Evolutionary conservation across 2,113 vertebrate genomes (phyloP).

Genomic region (Cacatua alba): DNA sequence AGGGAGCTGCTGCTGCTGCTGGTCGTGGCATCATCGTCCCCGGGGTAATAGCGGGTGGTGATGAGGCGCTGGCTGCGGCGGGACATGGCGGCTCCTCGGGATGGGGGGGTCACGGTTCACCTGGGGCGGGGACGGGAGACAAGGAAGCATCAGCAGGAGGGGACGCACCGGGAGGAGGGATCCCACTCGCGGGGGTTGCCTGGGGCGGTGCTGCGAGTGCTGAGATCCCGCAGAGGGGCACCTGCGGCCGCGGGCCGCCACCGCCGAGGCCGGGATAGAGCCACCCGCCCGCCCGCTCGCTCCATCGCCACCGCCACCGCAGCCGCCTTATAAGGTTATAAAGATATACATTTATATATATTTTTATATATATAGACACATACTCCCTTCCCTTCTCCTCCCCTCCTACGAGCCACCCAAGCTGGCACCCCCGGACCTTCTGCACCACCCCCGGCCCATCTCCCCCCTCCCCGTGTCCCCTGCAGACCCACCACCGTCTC

Average conservation of each 20-base stretch:
- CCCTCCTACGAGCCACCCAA: not conserved
- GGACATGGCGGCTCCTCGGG: slow-evolving; percentile 60
- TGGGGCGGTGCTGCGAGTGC: not conserved
- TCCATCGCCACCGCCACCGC: not conserved
- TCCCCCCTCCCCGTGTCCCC: not conserved
- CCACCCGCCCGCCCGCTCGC: not conserved
- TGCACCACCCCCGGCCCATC: too few species aligned
- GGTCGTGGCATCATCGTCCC: slow-evolving; percentile 79
- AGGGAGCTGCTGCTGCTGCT: slow-evolving; percentile 71
- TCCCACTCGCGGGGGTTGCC: not conserved
- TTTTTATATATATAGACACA: too few species aligned
- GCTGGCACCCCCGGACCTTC: not conserved
- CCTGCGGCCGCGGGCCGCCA: not conserved
- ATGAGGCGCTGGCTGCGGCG: slow-evolving; percentile 83
- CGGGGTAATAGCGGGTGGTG: slow-evolving; percentile 78
- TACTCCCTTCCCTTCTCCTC: not conserved
- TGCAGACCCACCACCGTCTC: too few species aligned
- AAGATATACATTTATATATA: too few species aligned
- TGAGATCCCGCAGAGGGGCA: not conserved
- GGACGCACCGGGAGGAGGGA: not conserved
- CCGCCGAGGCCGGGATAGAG: not conserved
- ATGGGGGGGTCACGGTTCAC: not conserved
- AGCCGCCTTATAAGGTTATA: not conserved
- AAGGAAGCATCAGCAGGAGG: not conserved
- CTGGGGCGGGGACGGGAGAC: not conserved